Base-by-base conservation (phyloP, 1,140 invertebrate species). In the Atta cephalotes region DNA sequence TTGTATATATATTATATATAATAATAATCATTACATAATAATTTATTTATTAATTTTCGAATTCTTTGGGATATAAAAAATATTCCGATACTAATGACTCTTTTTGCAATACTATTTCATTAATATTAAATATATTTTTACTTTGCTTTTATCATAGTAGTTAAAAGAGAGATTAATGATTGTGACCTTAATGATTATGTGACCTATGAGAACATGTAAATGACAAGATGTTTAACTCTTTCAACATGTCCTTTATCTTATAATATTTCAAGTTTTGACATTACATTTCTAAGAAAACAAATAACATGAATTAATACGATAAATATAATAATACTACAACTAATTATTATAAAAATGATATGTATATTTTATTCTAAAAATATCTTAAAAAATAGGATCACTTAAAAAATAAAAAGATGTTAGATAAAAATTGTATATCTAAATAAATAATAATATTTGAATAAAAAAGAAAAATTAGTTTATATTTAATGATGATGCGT, bases 401-500 rank as follows among this genome's bases (percentile, higher is more conserved):
- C 14, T 21, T 35, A 74, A 56, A 53, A n/a, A 72, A 35, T 72
- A 56, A n/a, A 72, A 72, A 60, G 0, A 39, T 21, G 9, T 25
- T 45, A n/a, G 6, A 35, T 35, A 35, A 25, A 25, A 74, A 58
- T 21, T 12, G 51, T 14, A 7, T n/a, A 58, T 58, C 31, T 35
- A 35, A 39, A 39, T 72, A 31, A 51, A 21, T 72, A 39, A 77
- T 39, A 6, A 77, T n/a, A 65, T 79, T 35, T 65, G 21, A 53
- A 79, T 79, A 68, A n/a, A 35, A 68, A 25, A 39, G 9, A 72
- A 21, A 16, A 66, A 35, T 21, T 79, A 35, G 12, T 21, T 84
- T 9, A 31, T 45, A 35, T 66, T 65, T 25, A 28, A 53, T 2
- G 49, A 63, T 18, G 25, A 65, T 45, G 5, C 62, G n/a, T 3